phyloP scores from a whole-genome alignment of 2,113 vertebrate species.

The Scophthalmus maximus region DNA sequence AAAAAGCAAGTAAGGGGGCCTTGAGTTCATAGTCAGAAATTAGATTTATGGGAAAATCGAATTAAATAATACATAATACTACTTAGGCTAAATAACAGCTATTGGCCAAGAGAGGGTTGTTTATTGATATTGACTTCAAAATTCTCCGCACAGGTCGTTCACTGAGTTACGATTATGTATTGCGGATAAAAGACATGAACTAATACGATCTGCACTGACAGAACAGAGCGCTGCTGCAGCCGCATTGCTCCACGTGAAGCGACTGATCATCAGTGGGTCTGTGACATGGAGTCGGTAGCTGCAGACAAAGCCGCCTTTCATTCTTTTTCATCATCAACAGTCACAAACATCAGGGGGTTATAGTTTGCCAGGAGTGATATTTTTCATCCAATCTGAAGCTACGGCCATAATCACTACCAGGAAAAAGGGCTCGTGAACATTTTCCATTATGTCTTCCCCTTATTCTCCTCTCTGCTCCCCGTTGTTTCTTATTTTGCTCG shows the following conservation, averaged over 20 bases:
- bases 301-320: constrained; percentile 32
- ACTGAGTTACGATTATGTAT: too few species aligned
- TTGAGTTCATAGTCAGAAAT: too few species aligned
- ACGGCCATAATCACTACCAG: background rate
- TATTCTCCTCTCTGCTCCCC: background rate
- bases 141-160: too few species aligned
- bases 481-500: background rate
- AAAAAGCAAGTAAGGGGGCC: too few species aligned
- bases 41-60: background rate
- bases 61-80: background rate
- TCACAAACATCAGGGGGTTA: constrained; percentile 25
- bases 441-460: background rate
- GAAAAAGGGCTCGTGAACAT: background rate
- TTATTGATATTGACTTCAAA: too few species aligned
- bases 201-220: background rate
- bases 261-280: background rate
- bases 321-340: background rate
- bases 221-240: background rate
- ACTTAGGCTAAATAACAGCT: background rate
- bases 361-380: constrained; percentile 1
- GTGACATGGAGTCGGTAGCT: background rate
- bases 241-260: background rate
- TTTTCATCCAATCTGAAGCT: background rate
- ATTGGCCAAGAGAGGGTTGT: too few species aligned
- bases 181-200: too few species aligned